phyloP scores from a whole-genome alignment of 2,888 invertebrate genomes.

The Synergus umbraculus region DNA sequence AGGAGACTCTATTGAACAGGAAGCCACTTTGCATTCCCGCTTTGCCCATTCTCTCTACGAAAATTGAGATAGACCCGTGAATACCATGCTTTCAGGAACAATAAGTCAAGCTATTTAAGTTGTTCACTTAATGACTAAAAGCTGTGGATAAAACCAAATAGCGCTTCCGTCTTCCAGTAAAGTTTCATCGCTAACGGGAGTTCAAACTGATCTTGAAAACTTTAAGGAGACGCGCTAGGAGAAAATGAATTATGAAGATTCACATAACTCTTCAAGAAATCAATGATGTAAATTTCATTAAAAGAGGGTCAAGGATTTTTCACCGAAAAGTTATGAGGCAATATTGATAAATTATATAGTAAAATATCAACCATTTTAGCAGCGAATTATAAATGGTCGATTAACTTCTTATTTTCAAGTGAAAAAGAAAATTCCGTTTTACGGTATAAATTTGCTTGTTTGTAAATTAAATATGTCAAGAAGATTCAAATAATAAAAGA shows the following conservation, averaged over 20 bases:
- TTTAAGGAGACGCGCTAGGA: not conserved
- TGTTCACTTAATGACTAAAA: constrained; percentile 11
- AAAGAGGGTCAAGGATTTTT: not conserved
- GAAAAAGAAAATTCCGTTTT: no score
- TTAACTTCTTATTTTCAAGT: no score
- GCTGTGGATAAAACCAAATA: constrained; percentile 1
- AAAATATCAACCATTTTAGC: no score
- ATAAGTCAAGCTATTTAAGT: constrained; percentile 43
- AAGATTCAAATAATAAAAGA: no score
- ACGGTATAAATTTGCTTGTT: no score
- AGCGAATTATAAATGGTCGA: no score
- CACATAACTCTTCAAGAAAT: not conserved
- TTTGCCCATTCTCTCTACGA: constrained; percentile 7
- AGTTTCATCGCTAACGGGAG: not conserved
- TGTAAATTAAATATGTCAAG: no score
- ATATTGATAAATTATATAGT: not conserved
- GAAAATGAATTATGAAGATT: not conserved
- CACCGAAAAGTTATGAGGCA: not conserved
- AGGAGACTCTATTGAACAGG: not conserved
- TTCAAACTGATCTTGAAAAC: not conserved
- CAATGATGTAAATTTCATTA: not conserved
- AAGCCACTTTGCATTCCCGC: not conserved
- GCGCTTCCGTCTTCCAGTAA: not conserved
- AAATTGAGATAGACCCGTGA: not conserved
- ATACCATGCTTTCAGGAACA: constrained; percentile 4